Percentiles rank a stretch among this genome's conserved stretches.
phyloP scores from a whole-genome alignment of 2,113 vertebrate species.

The Coregonus clupeaformis region DNA sequence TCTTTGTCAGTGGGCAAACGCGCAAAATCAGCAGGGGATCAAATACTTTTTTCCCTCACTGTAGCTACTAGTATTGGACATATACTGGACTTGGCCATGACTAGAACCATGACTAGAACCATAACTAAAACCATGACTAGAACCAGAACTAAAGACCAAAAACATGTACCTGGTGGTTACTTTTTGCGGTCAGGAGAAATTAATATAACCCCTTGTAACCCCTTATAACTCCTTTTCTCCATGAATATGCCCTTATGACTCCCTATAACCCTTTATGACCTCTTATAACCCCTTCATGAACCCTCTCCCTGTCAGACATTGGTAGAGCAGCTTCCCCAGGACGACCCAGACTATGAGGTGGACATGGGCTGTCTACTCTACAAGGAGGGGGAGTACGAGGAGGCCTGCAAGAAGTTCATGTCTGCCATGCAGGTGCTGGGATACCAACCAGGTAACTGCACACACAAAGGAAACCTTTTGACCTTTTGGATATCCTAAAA shows the following conservation, averaged over 20 bases:
- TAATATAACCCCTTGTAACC: neutral
- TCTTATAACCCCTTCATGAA: neutral
- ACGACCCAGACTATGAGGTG: slow-evolving; percentile 81
- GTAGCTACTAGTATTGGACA: neutral
- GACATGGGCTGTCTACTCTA: slow-evolving; percentile 91
- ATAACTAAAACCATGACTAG: neutral
- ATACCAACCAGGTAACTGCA: slow-evolving; percentile 76
- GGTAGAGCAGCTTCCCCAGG: slow-evolving; percentile 85
- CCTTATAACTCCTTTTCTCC: too few species aligned
- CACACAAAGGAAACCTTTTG: neutral
- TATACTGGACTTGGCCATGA: neutral
- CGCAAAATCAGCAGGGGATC: too few species aligned
- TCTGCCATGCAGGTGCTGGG: slow-evolving; percentile 85
- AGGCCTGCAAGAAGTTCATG: slow-evolving; percentile 85
- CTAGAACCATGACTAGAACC: neutral
- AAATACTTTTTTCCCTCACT: too few species aligned
- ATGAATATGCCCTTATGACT: too few species aligned
- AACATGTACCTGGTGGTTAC: too few species aligned
- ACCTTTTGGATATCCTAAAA: neutral
- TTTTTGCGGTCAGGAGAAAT: neutral
- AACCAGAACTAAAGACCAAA: too few species aligned
- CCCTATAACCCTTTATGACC: neutral
- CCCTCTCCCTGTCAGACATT: slow-evolving; percentile 70
- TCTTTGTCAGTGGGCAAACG: too few species aligned
- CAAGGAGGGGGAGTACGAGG: slow-evolving; percentile 87